These are phyloP conservation scores for Odontophorus gujanensis DNA, from an alignment of 2,113 vertebrate species.

Conservation along the genomic window DNA sequence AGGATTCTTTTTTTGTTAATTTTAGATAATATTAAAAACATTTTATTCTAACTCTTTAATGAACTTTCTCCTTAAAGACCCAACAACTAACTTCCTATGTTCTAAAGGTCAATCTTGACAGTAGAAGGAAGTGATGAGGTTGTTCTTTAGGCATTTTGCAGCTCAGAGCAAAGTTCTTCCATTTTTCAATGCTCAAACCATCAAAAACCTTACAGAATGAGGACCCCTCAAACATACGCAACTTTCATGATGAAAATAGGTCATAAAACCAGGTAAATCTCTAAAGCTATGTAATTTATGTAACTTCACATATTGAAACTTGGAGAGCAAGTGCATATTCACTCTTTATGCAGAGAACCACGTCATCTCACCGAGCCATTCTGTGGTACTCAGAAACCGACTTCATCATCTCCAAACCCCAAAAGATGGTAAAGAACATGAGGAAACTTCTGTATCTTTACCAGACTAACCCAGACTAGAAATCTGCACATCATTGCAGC, in stretches of 20 bases:
- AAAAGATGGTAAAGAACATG: background rate
- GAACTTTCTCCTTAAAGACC: background rate
- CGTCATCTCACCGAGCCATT: background rate
- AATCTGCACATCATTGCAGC: background rate
- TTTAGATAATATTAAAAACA: background rate
- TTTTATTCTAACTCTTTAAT: background rate
- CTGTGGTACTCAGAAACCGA: background rate
- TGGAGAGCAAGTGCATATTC: fast-evolving
- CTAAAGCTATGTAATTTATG: background rate
- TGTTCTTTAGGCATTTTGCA: background rate
- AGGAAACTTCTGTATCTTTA: background rate
- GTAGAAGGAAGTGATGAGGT: background rate
- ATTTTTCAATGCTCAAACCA: background rate
- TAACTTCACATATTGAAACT: background rate
- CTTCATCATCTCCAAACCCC: background rate
- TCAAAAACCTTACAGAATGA: background rate
- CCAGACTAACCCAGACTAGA: background rate
- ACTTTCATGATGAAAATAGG: background rate
- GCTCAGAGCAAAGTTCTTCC: background rate
- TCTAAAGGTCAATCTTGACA: background rate
- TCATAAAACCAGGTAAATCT: background rate
- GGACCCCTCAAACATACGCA: background rate
- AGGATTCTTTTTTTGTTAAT: background rate
- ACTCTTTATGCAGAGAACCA: background rate
- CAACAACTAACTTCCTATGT: background rate